These are phyloP conservation scores for Puffinus mauretanicus DNA, from an alignment of 2,113 vertebrate genomes.

Conservation along the genomic window DNA sequence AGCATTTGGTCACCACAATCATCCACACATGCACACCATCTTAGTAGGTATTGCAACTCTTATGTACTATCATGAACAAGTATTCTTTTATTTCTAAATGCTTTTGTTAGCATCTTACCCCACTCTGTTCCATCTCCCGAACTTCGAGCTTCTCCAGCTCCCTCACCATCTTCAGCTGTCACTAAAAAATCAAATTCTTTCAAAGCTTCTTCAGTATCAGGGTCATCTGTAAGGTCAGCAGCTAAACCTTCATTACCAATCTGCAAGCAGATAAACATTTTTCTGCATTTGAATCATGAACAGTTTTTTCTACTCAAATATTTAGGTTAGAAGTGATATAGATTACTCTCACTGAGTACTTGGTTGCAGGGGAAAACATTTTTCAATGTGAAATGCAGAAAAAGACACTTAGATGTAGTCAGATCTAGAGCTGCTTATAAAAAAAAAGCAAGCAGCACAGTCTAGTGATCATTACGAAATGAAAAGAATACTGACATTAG, in stretches of 20 bases:
- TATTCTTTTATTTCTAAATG: background rate
- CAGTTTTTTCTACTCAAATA: background rate
- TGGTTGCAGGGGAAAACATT: background rate
- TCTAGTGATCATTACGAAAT: background rate
- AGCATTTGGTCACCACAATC: background rate
- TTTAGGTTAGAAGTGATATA: background rate
- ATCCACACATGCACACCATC: constrained; percentile 7
- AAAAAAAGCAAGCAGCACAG: background rate
- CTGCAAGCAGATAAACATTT: constrained; percentile 57
- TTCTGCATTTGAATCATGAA: background rate
- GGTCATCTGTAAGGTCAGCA: constrained; percentile 88
- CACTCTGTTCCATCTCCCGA: constrained; percentile 98
- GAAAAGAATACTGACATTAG: background rate
- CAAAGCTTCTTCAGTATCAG: constrained; percentile 95
- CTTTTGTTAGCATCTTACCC: constrained; percentile 81
- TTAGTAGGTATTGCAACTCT: background rate
- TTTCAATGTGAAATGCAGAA: background rate
- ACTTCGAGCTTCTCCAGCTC: constrained; percentile 95
- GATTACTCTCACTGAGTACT: background rate
- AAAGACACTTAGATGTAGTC: background rate
- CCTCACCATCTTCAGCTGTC: constrained; percentile 95
- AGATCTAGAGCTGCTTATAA: background rate
- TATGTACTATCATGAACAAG: background rate
- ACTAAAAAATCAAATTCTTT: constrained; percentile 99
- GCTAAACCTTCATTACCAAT: constrained; percentile 89